Base-by-base conservation (phyloP, 2,113 vertebrate genomes). In the Psephotus haematonotus region DNA sequence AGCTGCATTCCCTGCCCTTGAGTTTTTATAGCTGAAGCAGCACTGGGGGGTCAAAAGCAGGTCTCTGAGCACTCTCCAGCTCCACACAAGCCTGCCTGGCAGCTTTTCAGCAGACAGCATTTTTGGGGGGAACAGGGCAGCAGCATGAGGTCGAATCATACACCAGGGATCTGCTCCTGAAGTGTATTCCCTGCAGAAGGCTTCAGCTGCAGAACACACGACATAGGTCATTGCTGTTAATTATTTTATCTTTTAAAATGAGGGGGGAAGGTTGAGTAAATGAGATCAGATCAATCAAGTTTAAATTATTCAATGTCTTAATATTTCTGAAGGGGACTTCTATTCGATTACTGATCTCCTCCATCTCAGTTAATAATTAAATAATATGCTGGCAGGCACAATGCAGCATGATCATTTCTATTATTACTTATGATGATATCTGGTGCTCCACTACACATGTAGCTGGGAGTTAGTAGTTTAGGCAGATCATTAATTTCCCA, bases 271-370 rank as follows among this genome's bases (percentile, higher is more conserved):
- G 95, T 96, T 96, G 93, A 89, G 91, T 92, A 97, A 97, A 96
- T 95, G 95, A 97, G 95, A 96, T 96, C 88, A 88, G 90, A 96
- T 96, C 95, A 95, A 95, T 95, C 94, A 95, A 90, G 86, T 96
- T 97, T 97, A 97, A 97, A 97, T 97, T 95, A 96, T 94, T 97
- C 95, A 96, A 97, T 97, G 96, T 96, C 95, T 96, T 96, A 96
- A 96, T 96, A 97, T 97, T 97, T 96, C 96, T 96, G 96, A 97
- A 96, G 90, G 94, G 93, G 95, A 93, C 91, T 96, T 96, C 92
- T 94, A 94, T 96, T 96, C 52, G 91, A 97, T 97, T 95, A 95
- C 81, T 44, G 37, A 92, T 75, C 90, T 96, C 84, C 95, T 93
- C 88, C 72, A 86, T 91, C 92, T 96, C 92, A 82, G 91, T 97